Base-by-base conservation (phyloP, 30 jellyfish, hydroid and myxozoan species). In the Turritopsis rubra region DNA sequence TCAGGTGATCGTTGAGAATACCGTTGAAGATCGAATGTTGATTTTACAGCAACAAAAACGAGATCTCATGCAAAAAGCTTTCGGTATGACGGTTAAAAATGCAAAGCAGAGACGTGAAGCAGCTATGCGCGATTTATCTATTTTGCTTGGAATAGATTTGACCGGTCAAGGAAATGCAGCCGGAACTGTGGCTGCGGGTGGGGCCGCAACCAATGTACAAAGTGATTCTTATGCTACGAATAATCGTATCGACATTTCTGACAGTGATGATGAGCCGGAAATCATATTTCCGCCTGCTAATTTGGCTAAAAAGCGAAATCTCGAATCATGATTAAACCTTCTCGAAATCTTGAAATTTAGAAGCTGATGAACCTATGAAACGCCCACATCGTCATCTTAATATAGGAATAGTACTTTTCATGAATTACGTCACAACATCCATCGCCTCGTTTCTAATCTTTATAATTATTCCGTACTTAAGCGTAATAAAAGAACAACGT, bases 21-120 rank as follows among this genome's bases (percentile, higher is more conserved):
- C 96, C 20, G 85, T 89, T 23, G 96, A 89, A 26, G 96, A 89
- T 52, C 81, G 95, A 31, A 89, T 89, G 96, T 75, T 89, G 53
- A 88, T 71, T 16, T 31, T 89, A 29, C 96, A 89, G 80, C 87
- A 89, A 30, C 68, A 71, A 73, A 89, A 89, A 68, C 85, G 85
- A 20, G 73, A 52, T 22, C 86, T 89, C 66, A 81, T 89, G 90
- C 54, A 41, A 1, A 83, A 81, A 41, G 96, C 96, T 29, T 89
- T 89, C 72, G 95, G 96, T 20, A 73, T 54, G 7, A 70, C 9
- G 25, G 79, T 60, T 9, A 85, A 81, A 71, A 83, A 83, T 71
- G 70, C 82, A 5, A 86, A 88, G 52, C 87, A 83, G 83, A 53
- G 90, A 21, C 28, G 74, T 19, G 68, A 75, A 9, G 88, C 81